phyloP scores from a whole-genome alignment of 2,888 invertebrate genomes.

The Drosophila stalkeri region DNA sequence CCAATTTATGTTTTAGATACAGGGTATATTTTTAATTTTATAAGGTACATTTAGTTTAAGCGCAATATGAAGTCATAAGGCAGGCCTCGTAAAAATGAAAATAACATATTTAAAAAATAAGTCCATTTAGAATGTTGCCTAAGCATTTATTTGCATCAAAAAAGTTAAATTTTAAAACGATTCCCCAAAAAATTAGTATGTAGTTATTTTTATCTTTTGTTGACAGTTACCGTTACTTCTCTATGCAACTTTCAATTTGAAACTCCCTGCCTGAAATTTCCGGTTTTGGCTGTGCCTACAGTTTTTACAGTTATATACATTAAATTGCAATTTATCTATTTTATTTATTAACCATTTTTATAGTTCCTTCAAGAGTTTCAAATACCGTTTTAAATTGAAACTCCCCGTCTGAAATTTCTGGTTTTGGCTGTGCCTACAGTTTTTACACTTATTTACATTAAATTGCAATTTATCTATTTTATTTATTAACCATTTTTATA shows the following conservation, averaged over 20 bases:
- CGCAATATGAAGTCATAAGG: constrained; percentile 67
- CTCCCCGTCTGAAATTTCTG: constrained; percentile 28
- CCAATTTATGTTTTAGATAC: constrained; percentile 27
- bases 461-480: constrained; percentile 8
- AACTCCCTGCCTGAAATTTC: constrained; percentile 23
- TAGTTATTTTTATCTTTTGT: neutral
- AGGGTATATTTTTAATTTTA: constrained; percentile 61
- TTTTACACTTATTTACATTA: constrained; percentile 17
- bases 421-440: constrained; percentile 44
- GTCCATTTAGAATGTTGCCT: constrained; percentile 5
- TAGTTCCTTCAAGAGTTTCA: constrained; percentile 17
- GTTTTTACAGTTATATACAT: constrained; percentile 17
- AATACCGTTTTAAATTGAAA: neutral
- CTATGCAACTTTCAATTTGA: neutral
- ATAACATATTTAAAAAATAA: constrained; percentile 2
- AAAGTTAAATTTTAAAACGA: constrained; percentile 11
- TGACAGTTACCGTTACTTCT: neutral
- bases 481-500: constrained; percentile 3
- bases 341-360: constrained; percentile 2
- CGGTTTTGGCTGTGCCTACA: constrained; percentile 45
- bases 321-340: constrained; percentile 15
- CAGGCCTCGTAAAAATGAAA: constrained; percentile 17
- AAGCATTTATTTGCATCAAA: neutral
- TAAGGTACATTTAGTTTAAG: constrained; percentile 80
- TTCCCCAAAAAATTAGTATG: neutral